Base-by-base conservation (phyloP, 2,113 vertebrate species). In the Pangasianodon hypophthalmus region DNA sequence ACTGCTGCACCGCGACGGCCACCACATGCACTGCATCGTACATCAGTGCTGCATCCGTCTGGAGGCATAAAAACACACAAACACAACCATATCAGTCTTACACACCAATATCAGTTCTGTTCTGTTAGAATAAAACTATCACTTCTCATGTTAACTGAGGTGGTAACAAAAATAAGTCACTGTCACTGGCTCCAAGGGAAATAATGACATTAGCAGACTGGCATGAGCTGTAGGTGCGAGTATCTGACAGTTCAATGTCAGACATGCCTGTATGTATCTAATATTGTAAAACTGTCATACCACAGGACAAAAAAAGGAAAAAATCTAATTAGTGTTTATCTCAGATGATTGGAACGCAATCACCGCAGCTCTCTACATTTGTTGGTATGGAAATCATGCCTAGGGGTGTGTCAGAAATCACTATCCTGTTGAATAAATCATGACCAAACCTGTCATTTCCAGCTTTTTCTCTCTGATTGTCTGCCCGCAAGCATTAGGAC, bases 1-100 rank as follows among this genome's bases (percentile, higher is more conserved):
- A 99, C 96, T 99, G 98, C 90, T 99, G 98, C 87, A 99, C 98
- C 0, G 98, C 98, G 93, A 99, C 98, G 0, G 98, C 98, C 90
- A 99, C 98, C 89, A 99, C 96, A 19, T 99, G 98, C 46, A 99
- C 98, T 0, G 98, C 98, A 64, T 99, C 98, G 1, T 99, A 99
- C 98, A 99, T 99, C 16, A 99, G 95, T 0, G 98, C 98, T 4
- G 98, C 98, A 0, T 99, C 98, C 29, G 98, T 99, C 98, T 99
- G 96, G 80, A 97, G 96, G 77, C 32, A 87, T 77, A 89, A 56
- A 37, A 37, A 88, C 79, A 84, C 41, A 13, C 77, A 71, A 7
- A 56, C 58, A 84, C 84, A 87, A 29, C 79, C 87, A 88, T 41
- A 62, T 58, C 64, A 80, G n/a, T 29, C 44, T 62, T 79, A 77